Evolutionary conservation across 2,797 vertebrate genomes (phyloP), one percentile per base, ranked within the genome.

Genomic region (Remorina albescens): DNA sequence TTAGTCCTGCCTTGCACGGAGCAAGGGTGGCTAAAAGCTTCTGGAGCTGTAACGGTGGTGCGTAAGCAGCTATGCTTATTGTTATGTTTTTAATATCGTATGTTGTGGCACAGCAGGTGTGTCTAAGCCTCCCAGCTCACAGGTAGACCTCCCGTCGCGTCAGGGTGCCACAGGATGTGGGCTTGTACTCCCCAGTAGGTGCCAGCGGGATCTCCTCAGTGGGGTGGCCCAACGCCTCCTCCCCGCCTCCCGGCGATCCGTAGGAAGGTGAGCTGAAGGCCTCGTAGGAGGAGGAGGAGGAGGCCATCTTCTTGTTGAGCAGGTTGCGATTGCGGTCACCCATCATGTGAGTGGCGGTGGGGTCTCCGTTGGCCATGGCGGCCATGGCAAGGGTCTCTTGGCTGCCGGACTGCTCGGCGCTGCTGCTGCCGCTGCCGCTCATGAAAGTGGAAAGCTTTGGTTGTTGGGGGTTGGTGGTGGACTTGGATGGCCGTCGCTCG

Each of bases 401-500:
- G 93, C 96, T 97, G 88, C 96, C 95, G 82, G 93, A 86, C 78
- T 95, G 95, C 87, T 98, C 89, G 39, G 85, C 73, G 39, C 91
- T 95, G 91, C 96, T 96, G 83, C 90, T 88, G 82, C 91, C 67
- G 50, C 82, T 89, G 81, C 92, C 91, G 75, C 97, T 98, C 96
- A 97, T 98, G 95, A 99, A 99, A 89, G 98, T 99, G 88, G 97
- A 99, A 93, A 99, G 97, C 96, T 99, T 99, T 94, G 97, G 97
- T 95, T 97, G 97, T 94, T 97, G 97, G 88, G 94, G 96, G 88
- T 90, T 96, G 94, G 94, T 96, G 91, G 95, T 97, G 85, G 97
- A 97, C 94, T 93, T 93, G 71, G 92, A 91, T 78, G 94, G 96
- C 91, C 97, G 96, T 86, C 96, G 96, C 92, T 99, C 98, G 0